Conservation (phyloP, 2,113 vertebrate genomes). For the Chelonoidis abingdonii region DNA sequence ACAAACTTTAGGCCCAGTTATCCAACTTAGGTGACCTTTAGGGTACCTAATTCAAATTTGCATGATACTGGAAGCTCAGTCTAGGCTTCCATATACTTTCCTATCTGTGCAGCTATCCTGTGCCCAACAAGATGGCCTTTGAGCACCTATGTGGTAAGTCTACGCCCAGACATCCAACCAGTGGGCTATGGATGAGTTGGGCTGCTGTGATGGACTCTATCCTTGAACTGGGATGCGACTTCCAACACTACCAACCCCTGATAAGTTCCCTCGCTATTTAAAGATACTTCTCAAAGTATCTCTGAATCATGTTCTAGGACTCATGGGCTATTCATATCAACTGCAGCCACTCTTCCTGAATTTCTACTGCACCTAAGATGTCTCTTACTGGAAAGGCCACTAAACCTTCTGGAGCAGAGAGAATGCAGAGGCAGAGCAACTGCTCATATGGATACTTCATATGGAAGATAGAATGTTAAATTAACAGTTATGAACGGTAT, state of each 20-base stretch:
- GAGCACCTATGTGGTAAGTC: neutral
- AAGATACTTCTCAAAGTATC: neutral
- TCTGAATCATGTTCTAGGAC: neutral
- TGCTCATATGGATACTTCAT: neutral
- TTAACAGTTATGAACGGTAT: neutral
- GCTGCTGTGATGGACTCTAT: neutral
- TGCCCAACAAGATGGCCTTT: neutral
- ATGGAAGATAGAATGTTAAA: neutral
- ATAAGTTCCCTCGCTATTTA: neutral
- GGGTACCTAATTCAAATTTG: neutral
- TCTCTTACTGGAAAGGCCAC: neutral
- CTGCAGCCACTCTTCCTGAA: neutral
- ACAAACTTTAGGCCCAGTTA: neutral
- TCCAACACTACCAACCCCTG: neutral
- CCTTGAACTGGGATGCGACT: neutral
- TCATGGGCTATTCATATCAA: neutral
- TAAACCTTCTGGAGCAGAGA: fast-evolving
- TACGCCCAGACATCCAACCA: neutral
- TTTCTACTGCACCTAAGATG: neutral
- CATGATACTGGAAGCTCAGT: neutral
- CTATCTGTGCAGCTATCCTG: neutral
- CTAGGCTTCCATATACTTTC: neutral
- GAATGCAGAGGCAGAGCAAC: neutral
- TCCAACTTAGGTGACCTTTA: neutral
- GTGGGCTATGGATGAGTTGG: neutral